A percentile compares a stretch with the other conserved stretches of the same genome.
Evolutionary conservation across 2,888 invertebrate species (phyloP).

Genomic region (Eupithecia subumbrata): DNA sequence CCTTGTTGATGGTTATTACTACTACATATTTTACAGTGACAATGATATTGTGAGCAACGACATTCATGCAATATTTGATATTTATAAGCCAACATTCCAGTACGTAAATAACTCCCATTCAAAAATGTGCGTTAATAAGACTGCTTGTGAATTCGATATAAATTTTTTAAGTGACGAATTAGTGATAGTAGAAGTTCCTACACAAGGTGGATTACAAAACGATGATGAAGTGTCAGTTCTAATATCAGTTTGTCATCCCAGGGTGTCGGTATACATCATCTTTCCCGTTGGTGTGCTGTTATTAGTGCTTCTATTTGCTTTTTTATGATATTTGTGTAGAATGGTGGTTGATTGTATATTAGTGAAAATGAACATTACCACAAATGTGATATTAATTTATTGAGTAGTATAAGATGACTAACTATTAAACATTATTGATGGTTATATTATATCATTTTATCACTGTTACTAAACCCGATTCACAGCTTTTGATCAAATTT

Average conservation of each 20-base stretch:
- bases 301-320: conserved; percentile 91
- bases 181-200: conserved; percentile 93
- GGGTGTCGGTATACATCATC: conserved; percentile 90
- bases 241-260: conserved; percentile 90
- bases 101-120: conserved; percentile 87
- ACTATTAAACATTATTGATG: conserved; percentile 40
- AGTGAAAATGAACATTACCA: conserved; percentile 75
- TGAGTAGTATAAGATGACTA: conserved; percentile 51
- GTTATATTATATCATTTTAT: conserved; percentile 39
- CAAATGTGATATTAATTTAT: conserved; percentile 81
- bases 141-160: conserved; percentile 90
- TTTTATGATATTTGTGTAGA: conserved; percentile 85
- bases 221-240: conserved; percentile 89
- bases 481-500: conserved; percentile 36
- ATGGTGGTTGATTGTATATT: conserved; percentile 65
- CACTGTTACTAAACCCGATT: conserved; percentile 41
- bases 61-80: conserved; percentile 93
- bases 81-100: conserved; percentile 92
- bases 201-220: conserved; percentile 90
- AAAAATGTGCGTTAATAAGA: conserved; percentile 89
- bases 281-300: conserved; percentile 91
- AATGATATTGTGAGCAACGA: conserved; percentile 91
- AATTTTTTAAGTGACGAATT: conserved; percentile 89
- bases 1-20: conserved; percentile 91
- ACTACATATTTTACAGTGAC: conserved; percentile 95